Evolutionary conservation across 1,140 invertebrate species (phyloP).

Genomic region (Lethrus apterus): DNA sequence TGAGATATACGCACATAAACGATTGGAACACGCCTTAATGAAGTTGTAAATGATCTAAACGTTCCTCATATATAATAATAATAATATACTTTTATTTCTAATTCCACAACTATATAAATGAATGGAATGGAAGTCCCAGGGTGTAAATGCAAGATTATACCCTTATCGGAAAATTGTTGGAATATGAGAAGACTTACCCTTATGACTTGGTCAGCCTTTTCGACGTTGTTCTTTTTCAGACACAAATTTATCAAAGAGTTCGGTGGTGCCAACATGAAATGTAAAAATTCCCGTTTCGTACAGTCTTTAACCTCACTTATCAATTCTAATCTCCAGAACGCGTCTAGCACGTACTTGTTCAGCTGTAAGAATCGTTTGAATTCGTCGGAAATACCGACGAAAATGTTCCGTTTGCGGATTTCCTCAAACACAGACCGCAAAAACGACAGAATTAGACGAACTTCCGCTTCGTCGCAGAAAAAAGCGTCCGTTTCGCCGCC

Average conservation of each 20-base stretch:
- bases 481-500: conserved; percentile 19
- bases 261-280: conserved; percentile 35
- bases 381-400: conserved; percentile 21
- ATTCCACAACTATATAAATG: not conserved
- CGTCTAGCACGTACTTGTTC: conserved; percentile 31
- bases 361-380: conserved; percentile 25
- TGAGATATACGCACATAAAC: conserved; percentile 35
- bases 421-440: conserved; percentile 28
- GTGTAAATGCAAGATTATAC: not conserved
- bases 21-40: conserved; percentile 32
- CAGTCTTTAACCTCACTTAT: conserved; percentile 12
- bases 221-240: conserved; percentile 32
- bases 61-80: too few relatives aligned
- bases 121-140: not conserved
- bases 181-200: too few relatives aligned
- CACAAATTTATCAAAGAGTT: conserved; percentile 36
- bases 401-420: conserved; percentile 26
- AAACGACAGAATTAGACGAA: conserved; percentile 29
- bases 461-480: conserved; percentile 27
- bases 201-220: conserved; percentile 35
- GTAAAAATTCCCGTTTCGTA: conserved; percentile 19
- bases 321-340: conserved; percentile 33
- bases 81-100: conserved; percentile 10
- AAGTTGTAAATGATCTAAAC: conserved; percentile 28
- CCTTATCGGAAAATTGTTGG: not conserved